These are phyloP conservation scores for Vultur gryphus DNA, from an alignment of 2,797 vertebrate species.

Conservation along the genomic window DNA sequence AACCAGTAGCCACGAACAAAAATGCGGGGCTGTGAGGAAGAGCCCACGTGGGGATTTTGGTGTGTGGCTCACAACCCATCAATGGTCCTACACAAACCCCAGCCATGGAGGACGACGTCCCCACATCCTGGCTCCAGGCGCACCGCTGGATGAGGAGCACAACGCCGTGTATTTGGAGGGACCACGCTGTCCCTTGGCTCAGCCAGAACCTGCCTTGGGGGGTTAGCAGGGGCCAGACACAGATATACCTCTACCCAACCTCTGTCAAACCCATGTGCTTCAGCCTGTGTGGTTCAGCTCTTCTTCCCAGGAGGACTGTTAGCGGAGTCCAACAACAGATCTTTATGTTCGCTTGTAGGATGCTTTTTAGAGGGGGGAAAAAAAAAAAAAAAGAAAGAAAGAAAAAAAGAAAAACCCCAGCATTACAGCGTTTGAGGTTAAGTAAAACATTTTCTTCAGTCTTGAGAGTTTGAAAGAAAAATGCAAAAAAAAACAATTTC, in stretches of 20 bases:
- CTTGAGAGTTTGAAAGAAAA: not conserved
- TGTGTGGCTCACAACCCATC: not conserved
- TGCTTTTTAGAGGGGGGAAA: not conserved
- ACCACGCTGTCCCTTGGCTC: accelerated
- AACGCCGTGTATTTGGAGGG: not conserved
- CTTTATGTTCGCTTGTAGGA: not conserved
- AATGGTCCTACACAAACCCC: not conserved
- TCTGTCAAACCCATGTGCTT: not conserved
- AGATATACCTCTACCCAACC: not conserved
- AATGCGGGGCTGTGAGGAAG: not conserved
- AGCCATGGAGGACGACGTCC: not conserved
- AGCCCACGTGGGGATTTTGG: not conserved
- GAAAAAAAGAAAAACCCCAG: not conserved
- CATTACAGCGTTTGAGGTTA: not conserved
- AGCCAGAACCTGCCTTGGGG: not conserved
- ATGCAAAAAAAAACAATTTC: not conserved
- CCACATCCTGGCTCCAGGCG: not conserved
- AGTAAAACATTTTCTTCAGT: not conserved
- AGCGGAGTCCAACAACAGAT: not conserved
- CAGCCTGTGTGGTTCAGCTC: not conserved
- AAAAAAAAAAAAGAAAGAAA: accelerated
- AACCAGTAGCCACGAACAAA: not conserved
- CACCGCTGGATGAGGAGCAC: not conserved
- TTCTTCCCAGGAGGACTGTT: not conserved
- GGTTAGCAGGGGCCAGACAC: not conserved